Percentiles rank a stretch among this genome's conserved stretches.
These are phyloP conservation scores for Mnemiopsis leidyi DNA, from an alignment of 37 sponge, comb jelly and placozoan species.

Conservation along the genomic window DNA sequence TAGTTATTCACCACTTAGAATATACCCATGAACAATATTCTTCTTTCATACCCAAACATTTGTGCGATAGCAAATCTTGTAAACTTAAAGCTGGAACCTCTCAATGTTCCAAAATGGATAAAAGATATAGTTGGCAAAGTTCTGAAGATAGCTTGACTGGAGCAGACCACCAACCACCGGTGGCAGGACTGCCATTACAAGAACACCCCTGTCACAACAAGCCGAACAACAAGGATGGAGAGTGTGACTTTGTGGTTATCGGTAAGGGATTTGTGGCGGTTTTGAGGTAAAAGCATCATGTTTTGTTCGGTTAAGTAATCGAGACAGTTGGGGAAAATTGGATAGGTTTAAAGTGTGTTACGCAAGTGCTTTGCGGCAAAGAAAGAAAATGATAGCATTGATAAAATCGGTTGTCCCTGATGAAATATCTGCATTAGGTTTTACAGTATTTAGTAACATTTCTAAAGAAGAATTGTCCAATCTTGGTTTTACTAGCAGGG, in stretches of 20 bases:
- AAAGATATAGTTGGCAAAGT: neutral
- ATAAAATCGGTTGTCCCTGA: neutral
- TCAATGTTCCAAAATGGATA: too few relatives aligned
- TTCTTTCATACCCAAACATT: neutral
- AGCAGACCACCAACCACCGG: too few relatives aligned
- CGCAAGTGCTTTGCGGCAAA: neutral
- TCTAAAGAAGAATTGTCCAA: neutral
- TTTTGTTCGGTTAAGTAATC: neutral
- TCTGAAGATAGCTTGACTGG: too few relatives aligned
- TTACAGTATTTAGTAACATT: neutral
- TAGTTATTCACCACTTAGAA: neutral
- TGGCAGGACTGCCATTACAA: too few relatives aligned
- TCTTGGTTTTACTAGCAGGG: too few relatives aligned
- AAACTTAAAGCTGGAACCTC: too few relatives aligned
- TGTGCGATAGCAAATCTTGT: neutral
- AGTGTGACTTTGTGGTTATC: neutral
- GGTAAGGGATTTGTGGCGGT: neutral
- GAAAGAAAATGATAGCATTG: neutral
- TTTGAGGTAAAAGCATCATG: neutral
- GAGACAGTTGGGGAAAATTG: neutral
- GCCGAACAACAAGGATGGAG: neutral
- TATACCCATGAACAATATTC: neutral
- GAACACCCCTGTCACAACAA: neutral
- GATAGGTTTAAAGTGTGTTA: neutral
- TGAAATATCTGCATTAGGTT: neutral